Conservation (phyloP, 2,797 vertebrate genomes). For the Poliocrania exsul region DNA sequence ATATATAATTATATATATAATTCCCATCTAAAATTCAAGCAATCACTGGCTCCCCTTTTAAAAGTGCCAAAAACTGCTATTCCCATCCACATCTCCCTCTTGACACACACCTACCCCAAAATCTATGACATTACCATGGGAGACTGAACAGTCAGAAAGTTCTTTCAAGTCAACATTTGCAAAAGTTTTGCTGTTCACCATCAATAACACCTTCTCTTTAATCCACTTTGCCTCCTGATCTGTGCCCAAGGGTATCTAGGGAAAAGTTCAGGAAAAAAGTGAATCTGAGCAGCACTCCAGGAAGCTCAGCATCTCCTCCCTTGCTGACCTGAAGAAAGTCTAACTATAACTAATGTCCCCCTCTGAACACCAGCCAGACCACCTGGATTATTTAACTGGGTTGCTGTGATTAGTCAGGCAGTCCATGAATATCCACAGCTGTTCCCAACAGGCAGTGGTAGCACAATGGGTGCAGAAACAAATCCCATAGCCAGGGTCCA, state of each 20-base stretch:
- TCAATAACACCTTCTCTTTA: neutral
- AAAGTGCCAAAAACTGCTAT: neutral
- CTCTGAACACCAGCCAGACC: neutral
- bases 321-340: neutral
- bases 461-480: neutral
- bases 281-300: neutral
- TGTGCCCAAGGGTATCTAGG: fast-evolving
- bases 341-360: neutral
- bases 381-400: neutral
- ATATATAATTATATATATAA: too few species aligned
- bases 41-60: neutral
- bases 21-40: neutral
- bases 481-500: neutral
- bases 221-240: neutral
- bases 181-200: neutral
- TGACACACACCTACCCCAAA: neutral
- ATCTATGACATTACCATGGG: neutral
- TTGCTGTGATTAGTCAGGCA: neutral
- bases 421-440: neutral
- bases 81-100: neutral
- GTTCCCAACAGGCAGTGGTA: neutral
- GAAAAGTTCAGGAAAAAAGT: fast-evolving
- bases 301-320: neutral
- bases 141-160: neutral
- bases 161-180: neutral